phyloP scores from a whole-genome alignment of 2,113 vertebrate species.

The Chrysemys picta region DNA sequence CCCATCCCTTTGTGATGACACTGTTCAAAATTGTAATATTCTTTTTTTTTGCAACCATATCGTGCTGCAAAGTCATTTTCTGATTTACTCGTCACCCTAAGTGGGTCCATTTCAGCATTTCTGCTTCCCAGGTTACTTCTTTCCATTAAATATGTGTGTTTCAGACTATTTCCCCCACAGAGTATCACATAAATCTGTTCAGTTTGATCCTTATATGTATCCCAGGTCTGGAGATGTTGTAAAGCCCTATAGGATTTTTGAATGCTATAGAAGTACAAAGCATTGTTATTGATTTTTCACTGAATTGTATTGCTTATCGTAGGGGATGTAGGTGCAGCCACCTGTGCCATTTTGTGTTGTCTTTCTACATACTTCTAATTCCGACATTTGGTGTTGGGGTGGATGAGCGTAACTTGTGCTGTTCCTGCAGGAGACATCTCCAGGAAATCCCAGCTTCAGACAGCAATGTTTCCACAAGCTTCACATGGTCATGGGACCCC shows the following conservation, averaged over 20 bases:
- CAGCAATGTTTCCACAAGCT: constrained; percentile 72
- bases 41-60: not conserved
- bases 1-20: not conserved
- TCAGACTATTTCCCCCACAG: not conserved
- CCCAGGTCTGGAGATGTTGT: not conserved
- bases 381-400: not conserved
- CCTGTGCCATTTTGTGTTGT: not conserved
- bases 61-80: not conserved
- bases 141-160: not conserved
- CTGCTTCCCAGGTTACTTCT: not conserved
- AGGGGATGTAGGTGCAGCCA: not conserved
- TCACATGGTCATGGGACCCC: constrained; percentile 73
- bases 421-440: constrained; percentile 80
- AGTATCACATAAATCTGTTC: not conserved
- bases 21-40: not conserved
- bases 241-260: not conserved
- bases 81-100: not conserved
- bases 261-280: not conserved
- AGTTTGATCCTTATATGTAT: not conserved
- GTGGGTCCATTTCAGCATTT: not conserved
- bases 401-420: not conserved
- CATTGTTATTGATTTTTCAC: not conserved
- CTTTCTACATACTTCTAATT: not conserved
- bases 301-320: not conserved
- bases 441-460: constrained; percentile 82